Evolutionary conservation across 2,888 invertebrate species (phyloP).

Genomic region (Temnothorax unifasciatus): DNA sequence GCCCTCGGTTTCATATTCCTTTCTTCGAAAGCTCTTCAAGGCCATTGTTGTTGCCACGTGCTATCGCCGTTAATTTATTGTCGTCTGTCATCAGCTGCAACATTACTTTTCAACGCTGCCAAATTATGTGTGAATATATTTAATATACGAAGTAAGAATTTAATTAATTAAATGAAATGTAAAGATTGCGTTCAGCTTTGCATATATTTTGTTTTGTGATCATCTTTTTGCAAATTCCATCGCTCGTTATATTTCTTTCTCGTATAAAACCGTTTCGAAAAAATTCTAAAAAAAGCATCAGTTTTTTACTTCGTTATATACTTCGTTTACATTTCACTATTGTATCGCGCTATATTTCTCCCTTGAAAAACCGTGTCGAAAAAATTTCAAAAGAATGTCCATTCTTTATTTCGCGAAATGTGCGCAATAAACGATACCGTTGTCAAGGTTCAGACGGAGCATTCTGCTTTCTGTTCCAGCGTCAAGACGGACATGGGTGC

Average conservation of each 20-base stretch:
- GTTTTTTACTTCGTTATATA: neutral
- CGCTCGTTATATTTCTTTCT: neutral
- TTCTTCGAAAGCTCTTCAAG: constrained; percentile 4
- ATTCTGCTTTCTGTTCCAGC: constrained; percentile 86
- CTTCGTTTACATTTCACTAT: neutral
- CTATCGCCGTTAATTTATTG: constrained; percentile 22
- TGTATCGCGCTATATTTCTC: neutral
- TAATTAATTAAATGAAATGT: neutral
- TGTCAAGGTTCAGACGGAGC: constrained; percentile 16
- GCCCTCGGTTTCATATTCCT: constrained; percentile 7
- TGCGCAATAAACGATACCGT: neutral
- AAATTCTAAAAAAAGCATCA: neutral
- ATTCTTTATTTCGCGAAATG: neutral
- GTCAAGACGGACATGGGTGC: constrained; percentile 93
- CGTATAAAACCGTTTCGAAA: neutral
- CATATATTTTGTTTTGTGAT: neutral
- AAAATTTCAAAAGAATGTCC: neutral
- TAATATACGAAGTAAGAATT: neutral
- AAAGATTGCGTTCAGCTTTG: neutral
- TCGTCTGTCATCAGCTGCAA: neutral
- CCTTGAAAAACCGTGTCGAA: neutral
- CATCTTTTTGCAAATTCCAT: neutral
- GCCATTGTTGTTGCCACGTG: constrained; percentile 10
- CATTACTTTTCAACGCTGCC: constrained; percentile 7
- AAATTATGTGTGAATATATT: neutral